Percentiles rank a stretch among this genome's conserved stretches.
These are phyloP conservation scores for Petrolisthes cinctipes DNA, from an alignment of 2,888 invertebrate genomes.

Conservation along the genomic window DNA sequence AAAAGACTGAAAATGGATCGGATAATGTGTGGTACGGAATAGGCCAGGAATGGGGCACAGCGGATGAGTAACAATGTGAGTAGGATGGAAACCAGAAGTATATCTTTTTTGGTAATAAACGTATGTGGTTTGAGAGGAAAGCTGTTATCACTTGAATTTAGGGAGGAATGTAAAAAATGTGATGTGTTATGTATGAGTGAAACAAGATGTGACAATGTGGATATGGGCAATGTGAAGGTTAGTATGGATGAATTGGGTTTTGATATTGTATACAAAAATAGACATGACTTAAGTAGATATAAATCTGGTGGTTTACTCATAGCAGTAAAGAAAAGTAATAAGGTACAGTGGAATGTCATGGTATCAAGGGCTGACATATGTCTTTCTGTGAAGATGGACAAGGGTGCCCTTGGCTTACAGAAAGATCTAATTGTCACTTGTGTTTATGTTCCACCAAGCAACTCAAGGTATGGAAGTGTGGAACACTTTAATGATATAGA, in stretches of 20 bases:
- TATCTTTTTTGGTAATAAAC: neutral
- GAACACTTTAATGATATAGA: neutral
- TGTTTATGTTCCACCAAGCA: conserved; percentile 23
- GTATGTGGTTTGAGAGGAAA: conserved; percentile 9
- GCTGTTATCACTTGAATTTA: conserved; percentile 13
- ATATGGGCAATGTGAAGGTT: neutral
- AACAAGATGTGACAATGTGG: conserved; percentile 13
- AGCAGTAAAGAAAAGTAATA: neutral
- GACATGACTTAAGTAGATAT: neutral
- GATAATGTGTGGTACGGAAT: neutral
- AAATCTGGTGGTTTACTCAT: conserved; percentile 12
- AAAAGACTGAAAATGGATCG: neutral
- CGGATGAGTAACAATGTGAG: neutral
- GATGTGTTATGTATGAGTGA: conserved; percentile 2
- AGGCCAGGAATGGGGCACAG: conserved; percentile 25
- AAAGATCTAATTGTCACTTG: conserved; percentile 1
- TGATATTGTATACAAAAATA: conserved; percentile 14
- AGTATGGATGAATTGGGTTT: neutral
- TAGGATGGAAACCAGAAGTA: neutral
- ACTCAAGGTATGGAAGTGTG: conserved; percentile 2
- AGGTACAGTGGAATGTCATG: conserved; percentile 1
- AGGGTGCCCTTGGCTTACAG: neutral
- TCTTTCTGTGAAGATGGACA: conserved; percentile 3
- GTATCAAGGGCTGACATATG: neutral
- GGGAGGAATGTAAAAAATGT: conserved; percentile 12